Evolutionary conservation across 1,140 invertebrate genomes (phyloP).

Genomic region (Drosophila parvula): DNA sequence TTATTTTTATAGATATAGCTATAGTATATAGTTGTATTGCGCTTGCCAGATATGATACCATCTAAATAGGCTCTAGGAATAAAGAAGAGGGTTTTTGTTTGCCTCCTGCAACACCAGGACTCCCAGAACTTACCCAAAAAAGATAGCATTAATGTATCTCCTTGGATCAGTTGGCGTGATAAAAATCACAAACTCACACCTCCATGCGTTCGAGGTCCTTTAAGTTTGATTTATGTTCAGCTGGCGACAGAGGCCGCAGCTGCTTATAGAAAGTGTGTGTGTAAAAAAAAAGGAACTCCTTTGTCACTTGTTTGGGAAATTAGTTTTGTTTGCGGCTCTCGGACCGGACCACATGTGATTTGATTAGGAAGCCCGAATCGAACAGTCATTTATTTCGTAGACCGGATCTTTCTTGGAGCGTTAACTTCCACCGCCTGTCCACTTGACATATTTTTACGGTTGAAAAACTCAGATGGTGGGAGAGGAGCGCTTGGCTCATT

Average conservation of each 20-base stretch:
- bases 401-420: conserved; percentile 3
- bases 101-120: too few relatives aligned
- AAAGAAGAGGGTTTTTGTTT: too few relatives aligned
- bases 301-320: conserved; percentile 54
- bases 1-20: too few relatives aligned
- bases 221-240: conserved; percentile 62
- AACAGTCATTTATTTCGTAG: conserved; percentile 50
- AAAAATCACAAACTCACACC: not conserved
- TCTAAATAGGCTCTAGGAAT: too few relatives aligned
- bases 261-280: conserved; percentile 33
- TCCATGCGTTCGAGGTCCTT: not conserved
- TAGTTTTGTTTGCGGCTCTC: conserved; percentile 44
- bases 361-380: conserved; percentile 62
- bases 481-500: conserved; percentile 48
- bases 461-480: conserved; percentile 53
- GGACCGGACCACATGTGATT: conserved; percentile 62
- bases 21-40: too few relatives aligned
- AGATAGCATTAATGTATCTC: not conserved
- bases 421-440: conserved; percentile 47
- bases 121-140: not conserved
- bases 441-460: conserved; percentile 70
- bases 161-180: not conserved
- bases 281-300: conserved; percentile 30
- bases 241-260: conserved; percentile 45
- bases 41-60: too few relatives aligned